Base-by-base conservation (phyloP, 2,888 invertebrate species). In the Pseudanteris insignis region DNA sequence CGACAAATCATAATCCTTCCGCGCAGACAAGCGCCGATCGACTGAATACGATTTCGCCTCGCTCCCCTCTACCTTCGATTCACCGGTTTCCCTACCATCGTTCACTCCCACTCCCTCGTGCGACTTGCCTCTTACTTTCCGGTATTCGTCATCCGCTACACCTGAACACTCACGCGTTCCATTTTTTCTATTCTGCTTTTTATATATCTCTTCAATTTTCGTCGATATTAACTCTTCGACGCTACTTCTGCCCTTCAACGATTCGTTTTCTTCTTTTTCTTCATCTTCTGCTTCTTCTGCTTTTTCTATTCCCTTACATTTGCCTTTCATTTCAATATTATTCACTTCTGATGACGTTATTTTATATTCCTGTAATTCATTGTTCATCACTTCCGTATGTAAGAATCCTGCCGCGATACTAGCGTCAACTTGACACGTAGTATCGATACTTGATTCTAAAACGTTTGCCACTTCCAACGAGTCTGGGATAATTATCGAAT, bases 121-220 rank as follows among this genome's bases (percentile, higher is more conserved):
- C n/a, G 59, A 54, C 36, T 48, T 21, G 37, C 62, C 63, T 60
- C 66, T 51, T 55, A 57, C 61, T 44, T 29, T 43, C 15, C 54
- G 46, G 33, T 60, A 65, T 46, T 63, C 62, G 69, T 71, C 71
- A 67, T 70, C 71, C 69, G 73, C 84, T 84, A n/a, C n/a, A n/a
- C 71, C 81, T 83, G 75, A 83, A 67, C 83, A 83, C 81, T 54
- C 66, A 69, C 67, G 75, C 50, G 64, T 64, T 48, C 60, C 57
- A 21, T 4, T 21, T 7, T 7, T 21, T n/a, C n/a, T n/a, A n/a
- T n/a, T n/a, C n/a, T 67, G 43, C 64, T 68, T 62, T 68, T 18
- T 70, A 53, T 71, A 72, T 36, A 70, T 72, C 63, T 74, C 72
- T 43, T 70, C 67, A 14, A 71, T 72, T 64, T 67, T 69, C 47